These are phyloP conservation scores for Acleris sparsana DNA, from an alignment of 2,888 invertebrate species.

Conservation along the genomic window DNA sequence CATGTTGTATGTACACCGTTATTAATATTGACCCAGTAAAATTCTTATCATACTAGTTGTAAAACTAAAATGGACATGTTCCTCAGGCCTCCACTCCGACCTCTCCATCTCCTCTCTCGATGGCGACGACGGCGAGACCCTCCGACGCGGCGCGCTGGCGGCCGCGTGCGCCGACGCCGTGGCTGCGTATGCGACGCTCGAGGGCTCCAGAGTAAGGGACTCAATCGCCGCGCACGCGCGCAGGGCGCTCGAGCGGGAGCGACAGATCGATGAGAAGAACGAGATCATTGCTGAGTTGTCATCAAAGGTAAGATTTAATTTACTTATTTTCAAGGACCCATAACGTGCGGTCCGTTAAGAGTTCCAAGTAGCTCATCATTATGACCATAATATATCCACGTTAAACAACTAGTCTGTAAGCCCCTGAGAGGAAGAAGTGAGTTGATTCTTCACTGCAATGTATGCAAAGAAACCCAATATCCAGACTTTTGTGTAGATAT, in stretches of 20 bases:
- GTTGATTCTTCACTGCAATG: too few relatives aligned
- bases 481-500: too few relatives aligned
- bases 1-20: too few relatives aligned
- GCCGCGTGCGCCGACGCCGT: slow-evolving; percentile 91
- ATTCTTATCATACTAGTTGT: too few relatives aligned
- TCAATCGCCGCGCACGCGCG: slow-evolving; percentile 90
- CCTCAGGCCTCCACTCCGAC: slow-evolving; percentile 87
- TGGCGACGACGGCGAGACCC: slow-evolving; percentile 79
- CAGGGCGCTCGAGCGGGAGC: slow-evolving; percentile 89
- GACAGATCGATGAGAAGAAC: slow-evolving; percentile 91
- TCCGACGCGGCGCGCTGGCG: slow-evolving; percentile 85
- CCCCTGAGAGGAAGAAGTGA: too few relatives aligned
- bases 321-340: not conserved
- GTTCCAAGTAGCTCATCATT: not conserved
- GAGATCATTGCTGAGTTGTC: slow-evolving; percentile 91
- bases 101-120: slow-evolving; percentile 86
- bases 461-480: too few relatives aligned
- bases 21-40: too few relatives aligned
- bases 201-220: slow-evolving; percentile 89
- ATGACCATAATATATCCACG: too few relatives aligned
- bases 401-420: too few relatives aligned
- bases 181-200: slow-evolving; percentile 88
- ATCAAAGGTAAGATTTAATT: slow-evolving; percentile 85
- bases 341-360: not conserved
- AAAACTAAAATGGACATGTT: slow-evolving; percentile 3